phyloP scores from a whole-genome alignment of 2,888 invertebrate species.

The Drosophila ustulata region DNA sequence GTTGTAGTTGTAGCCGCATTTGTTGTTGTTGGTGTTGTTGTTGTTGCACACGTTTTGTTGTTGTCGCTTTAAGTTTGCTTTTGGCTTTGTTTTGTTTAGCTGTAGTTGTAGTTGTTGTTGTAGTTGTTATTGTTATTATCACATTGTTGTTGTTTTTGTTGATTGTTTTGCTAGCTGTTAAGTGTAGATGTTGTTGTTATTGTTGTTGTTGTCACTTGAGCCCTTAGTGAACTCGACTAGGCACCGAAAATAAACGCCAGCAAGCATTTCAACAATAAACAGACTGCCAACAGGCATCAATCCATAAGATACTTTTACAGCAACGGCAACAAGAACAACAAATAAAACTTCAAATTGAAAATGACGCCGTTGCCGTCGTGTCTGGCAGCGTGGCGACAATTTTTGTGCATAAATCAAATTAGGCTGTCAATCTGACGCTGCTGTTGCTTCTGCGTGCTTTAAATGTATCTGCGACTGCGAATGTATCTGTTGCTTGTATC shows the following conservation, averaged over 20 bases:
- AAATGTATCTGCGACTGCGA: slow-evolving; percentile 4
- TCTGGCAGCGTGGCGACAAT: slow-evolving; percentile 43
- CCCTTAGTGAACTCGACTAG: slow-evolving; percentile 11
- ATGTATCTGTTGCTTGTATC: slow-evolving; percentile 16
- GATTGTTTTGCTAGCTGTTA: slow-evolving; percentile 35
- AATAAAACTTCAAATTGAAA: slow-evolving; percentile 22
- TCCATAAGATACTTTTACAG: slow-evolving; percentile 32
- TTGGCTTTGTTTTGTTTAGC: slow-evolving; percentile 26
- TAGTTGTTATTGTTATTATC: slow-evolving; percentile 9
- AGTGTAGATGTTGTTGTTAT: slow-evolving; percentile 17
- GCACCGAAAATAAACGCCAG: slow-evolving; percentile 20
- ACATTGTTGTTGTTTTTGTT: slow-evolving; percentile 36
- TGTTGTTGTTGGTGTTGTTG: slow-evolving; percentile 27
- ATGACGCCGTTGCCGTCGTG: slow-evolving; percentile 38
- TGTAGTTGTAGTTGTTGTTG: slow-evolving; percentile 17
- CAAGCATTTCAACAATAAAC: slow-evolving; percentile 40
- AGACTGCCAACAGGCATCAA: slow-evolving; percentile 26
- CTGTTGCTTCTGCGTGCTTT: slow-evolving; percentile 17
- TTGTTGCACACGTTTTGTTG: slow-evolving; percentile 33
- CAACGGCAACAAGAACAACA: slow-evolving; percentile 4
- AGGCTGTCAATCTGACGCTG: slow-evolving; percentile 47
- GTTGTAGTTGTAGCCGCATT: slow-evolving; percentile 16
- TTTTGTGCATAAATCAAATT: slow-evolving; percentile 60
- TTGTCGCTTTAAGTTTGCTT: slow-evolving; percentile 18
- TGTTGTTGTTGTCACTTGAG: slow-evolving; percentile 20